These are phyloP conservation scores for Brachyptera risi DNA, from an alignment of 2,888 invertebrate species.

Conservation along the genomic window DNA sequence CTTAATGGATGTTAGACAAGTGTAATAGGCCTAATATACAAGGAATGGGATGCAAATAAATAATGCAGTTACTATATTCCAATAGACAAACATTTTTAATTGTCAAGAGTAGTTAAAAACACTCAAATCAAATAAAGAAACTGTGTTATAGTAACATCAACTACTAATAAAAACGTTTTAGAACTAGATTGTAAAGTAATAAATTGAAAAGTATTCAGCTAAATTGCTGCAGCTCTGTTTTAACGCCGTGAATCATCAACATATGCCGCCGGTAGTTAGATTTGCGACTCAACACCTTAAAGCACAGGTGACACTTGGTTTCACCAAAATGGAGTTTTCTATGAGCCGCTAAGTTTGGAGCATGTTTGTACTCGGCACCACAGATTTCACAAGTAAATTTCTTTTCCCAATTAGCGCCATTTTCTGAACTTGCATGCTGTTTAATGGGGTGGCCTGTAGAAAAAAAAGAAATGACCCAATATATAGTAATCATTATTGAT, in stretches of 20 bases:
- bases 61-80: too few species aligned
- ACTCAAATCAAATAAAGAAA: background rate
- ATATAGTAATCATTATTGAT: too few species aligned
- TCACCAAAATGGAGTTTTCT: slow-evolving; percentile 50
- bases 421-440: slow-evolving; percentile 37
- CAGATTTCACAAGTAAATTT: slow-evolving; percentile 59
- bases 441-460: too few species aligned
- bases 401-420: slow-evolving; percentile 52
- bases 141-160: background rate
- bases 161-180: too few species aligned
- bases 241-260: slow-evolving; percentile 8
- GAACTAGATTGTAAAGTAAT: too few species aligned
- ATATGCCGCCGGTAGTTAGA: slow-evolving; percentile 20
- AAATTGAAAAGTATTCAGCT: too few species aligned
- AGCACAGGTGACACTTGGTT: slow-evolving; percentile 49
- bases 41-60: too few species aligned
- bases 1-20: too few species aligned
- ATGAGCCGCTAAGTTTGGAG: slow-evolving; percentile 38
- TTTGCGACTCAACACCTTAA: slow-evolving; percentile 52
- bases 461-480: too few species aligned
- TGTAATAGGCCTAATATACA: too few species aligned
- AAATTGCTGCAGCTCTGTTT: background rate
- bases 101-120: background rate
- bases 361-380: slow-evolving; percentile 40
- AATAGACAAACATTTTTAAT: too few species aligned